phyloP scores from a whole-genome alignment of 2,113 vertebrate species.

The Prietella phreatophila region DNA sequence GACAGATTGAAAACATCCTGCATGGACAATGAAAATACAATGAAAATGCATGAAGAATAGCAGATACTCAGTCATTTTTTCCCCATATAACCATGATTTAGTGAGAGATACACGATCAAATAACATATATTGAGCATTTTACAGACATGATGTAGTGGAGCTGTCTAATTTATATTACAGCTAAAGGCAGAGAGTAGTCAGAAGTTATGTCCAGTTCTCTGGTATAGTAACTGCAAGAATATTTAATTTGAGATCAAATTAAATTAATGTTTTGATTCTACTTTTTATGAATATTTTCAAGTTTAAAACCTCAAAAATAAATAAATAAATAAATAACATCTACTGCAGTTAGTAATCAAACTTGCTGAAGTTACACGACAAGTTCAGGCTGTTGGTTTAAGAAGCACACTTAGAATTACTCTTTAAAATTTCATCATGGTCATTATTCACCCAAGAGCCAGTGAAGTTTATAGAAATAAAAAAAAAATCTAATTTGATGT shows the following conservation, averaged over 20 bases:
- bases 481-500: neutral
- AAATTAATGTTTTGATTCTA: neutral
- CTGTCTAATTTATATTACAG: neutral
- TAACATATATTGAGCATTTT: neutral
- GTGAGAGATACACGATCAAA: neutral
- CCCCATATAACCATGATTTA: neutral
- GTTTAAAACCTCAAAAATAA: neutral
- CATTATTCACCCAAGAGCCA: neutral
- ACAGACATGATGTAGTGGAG: neutral
- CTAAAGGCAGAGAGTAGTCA: neutral
- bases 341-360: neutral
- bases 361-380: too few species aligned
- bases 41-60: neutral
- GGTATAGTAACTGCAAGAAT: neutral
- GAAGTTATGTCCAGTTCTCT: neutral
- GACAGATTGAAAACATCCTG: neutral
- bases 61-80: neutral
- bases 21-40: neutral
- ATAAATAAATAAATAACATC: neutral
- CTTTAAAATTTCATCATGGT: neutral
- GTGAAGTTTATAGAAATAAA: too few species aligned
- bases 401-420: neutral
- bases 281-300: neutral
- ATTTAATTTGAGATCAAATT: neutral
- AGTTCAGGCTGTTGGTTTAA: neutral